Percentiles rank a stretch among this genome's conserved stretches.
These are phyloP conservation scores for Diachasma alloeum DNA, from an alignment of 1,140 invertebrate genomes.

Conservation along the genomic window DNA sequence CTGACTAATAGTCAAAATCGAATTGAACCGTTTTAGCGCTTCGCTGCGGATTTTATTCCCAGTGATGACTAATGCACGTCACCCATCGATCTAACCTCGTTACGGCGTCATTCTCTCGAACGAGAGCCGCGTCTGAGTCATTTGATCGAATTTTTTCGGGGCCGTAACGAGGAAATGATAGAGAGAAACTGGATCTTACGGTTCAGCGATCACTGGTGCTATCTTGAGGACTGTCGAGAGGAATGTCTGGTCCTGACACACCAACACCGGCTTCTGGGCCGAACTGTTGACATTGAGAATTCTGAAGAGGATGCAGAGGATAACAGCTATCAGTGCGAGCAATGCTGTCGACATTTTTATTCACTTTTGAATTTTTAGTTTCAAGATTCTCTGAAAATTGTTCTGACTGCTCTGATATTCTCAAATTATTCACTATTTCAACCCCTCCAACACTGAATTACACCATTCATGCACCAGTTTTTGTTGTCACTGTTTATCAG, in stretches of 20 bases:
- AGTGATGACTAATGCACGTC: not conserved
- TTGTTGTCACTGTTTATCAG: too few species aligned
- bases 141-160: not conserved
- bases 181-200: slow-evolving; percentile 73
- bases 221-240: slow-evolving; percentile 79
- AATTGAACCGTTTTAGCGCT: too few species aligned
- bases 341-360: slow-evolving; percentile 76
- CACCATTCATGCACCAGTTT: too few species aligned
- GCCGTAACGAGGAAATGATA: not conserved
- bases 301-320: slow-evolving; percentile 81
- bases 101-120: not conserved
- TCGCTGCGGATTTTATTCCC: not conserved
- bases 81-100: slow-evolving; percentile 13
- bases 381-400: too few species aligned
- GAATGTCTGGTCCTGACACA: slow-evolving; percentile 78
- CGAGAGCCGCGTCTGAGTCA: not conserved
- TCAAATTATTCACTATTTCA: too few species aligned
- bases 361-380: too few species aligned
- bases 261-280: slow-evolving; percentile 76
- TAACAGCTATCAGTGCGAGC: slow-evolving; percentile 77
- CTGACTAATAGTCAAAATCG: too few species aligned
- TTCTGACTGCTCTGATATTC: too few species aligned
- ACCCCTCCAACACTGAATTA: too few species aligned
- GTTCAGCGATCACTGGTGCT: slow-evolving; percentile 77
- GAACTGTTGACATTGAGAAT: slow-evolving; percentile 84